Conservation (phyloP, 2,888 invertebrate genomes). For the Agriopis leucophaearia region DNA sequence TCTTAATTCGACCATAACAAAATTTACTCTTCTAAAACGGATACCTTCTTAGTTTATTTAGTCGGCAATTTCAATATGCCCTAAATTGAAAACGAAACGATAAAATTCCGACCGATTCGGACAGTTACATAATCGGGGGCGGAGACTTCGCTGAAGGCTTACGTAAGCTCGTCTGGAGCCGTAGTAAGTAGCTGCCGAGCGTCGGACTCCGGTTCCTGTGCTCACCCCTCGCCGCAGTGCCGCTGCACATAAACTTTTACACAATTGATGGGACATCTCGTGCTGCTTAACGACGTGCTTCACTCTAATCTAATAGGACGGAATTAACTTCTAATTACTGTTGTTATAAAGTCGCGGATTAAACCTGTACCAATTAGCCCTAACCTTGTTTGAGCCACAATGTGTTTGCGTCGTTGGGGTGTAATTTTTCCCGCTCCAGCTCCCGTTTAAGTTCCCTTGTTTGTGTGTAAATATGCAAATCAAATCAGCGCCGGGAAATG, state of each 20-base stretch:
- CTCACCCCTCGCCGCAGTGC: conserved; percentile 3
- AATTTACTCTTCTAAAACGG: conserved; percentile 42
- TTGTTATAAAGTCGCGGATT: conserved; percentile 43
- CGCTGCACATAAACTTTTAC: conserved; percentile 13
- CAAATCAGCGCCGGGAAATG: conserved; percentile 49
- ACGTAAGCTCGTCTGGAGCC: conserved; percentile 76
- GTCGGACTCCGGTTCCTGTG: neutral
- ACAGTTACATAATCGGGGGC: conserved; percentile 80
- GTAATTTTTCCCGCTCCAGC: conserved; percentile 31
- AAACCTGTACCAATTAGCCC: conserved; percentile 46
- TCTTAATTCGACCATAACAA: conserved; percentile 36
- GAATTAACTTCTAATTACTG: conserved; percentile 50
- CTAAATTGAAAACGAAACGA: conserved; percentile 62
- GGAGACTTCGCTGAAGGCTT: conserved; percentile 71
- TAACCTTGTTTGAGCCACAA: conserved; percentile 42
- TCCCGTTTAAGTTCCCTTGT: conserved; percentile 13
- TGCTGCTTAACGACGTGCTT: conserved; percentile 43
- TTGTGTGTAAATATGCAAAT: conserved; percentile 58
- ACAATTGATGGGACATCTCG: conserved; percentile 30
- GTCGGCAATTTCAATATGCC: conserved; percentile 58
- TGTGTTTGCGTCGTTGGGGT: conserved; percentile 35
- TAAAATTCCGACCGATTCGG: conserved; percentile 66
- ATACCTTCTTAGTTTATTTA: conserved; percentile 49
- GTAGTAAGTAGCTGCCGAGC: conserved; percentile 37
- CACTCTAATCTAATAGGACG: conserved; percentile 48